A percentile compares a stretch with the other conserved stretches of the same genome.
phyloP scores from a whole-genome alignment of 2,888 invertebrate species.

The Neuroscelio doddi region DNA sequence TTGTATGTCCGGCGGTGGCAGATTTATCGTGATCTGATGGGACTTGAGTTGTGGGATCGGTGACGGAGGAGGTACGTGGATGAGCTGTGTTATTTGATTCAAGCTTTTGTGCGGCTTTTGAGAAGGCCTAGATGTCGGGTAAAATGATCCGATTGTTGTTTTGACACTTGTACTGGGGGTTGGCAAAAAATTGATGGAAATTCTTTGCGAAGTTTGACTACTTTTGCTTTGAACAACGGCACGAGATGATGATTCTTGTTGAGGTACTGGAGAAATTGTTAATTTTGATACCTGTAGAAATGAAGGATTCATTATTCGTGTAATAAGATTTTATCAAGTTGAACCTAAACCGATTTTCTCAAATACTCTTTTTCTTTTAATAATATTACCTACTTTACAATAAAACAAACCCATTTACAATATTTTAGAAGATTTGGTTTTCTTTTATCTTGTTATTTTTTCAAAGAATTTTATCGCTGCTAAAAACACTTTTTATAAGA shows the following conservation, averaged over 20 bases:
- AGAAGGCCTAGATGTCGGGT: constrained; percentile 62
- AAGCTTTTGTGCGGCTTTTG: constrained; percentile 52
- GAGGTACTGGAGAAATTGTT: constrained; percentile 61
- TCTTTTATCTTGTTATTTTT: too few relatives aligned
- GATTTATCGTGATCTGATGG: constrained; percentile 65
- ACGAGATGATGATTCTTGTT: constrained; percentile 42
- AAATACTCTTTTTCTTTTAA: too few relatives aligned
- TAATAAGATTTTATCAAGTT: constrained; percentile 8
- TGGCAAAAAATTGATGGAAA: constrained; percentile 58
- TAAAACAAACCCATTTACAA: too few relatives aligned
- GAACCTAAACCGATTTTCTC: not conserved
- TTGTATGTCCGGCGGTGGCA: constrained; percentile 66
- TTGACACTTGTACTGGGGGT: constrained; percentile 52
- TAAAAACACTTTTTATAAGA: too few relatives aligned
- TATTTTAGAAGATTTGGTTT: too few relatives aligned
- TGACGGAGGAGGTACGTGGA: constrained; percentile 61
- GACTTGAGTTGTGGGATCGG: constrained; percentile 63
- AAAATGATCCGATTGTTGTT: constrained; percentile 59
- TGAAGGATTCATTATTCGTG: not conserved
- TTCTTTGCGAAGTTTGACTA: constrained; percentile 53
- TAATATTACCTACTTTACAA: too few relatives aligned
- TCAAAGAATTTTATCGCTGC: too few relatives aligned
- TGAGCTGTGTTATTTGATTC: constrained; percentile 58
- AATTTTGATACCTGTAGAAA: constrained; percentile 62
- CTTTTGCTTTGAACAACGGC: constrained; percentile 46